A percentile compares a stretch with the other conserved stretches of the same genome.
phyloP scores from a whole-genome alignment of 37 sponge, comb jelly and placozoan genomes.

The Eunapius fragilis region DNA sequence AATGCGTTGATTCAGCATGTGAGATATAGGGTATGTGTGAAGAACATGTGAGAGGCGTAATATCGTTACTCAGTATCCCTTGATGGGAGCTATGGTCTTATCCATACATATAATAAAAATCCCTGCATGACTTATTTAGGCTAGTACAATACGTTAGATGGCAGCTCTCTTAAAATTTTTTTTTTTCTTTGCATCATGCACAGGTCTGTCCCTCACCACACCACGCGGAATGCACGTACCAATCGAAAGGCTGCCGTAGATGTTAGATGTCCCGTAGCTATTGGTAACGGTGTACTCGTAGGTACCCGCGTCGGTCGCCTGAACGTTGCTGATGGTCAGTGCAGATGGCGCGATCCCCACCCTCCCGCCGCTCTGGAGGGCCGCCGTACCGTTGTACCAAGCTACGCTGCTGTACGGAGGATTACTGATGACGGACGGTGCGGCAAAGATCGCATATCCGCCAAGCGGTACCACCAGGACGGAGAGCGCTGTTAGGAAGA shows the following conservation, averaged over 20 bases:
- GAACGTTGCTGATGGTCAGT: constrained; percentile 49
- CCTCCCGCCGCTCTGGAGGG: constrained; percentile 5
- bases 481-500: constrained; percentile 11
- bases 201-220: too few relatives aligned
- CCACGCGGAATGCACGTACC: constrained; percentile 45
- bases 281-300: constrained; percentile 53
- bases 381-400: constrained; percentile 16
- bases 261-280: constrained; percentile 35
- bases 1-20: too few relatives aligned
- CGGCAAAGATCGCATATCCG: constrained; percentile 23
- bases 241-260: constrained; percentile 45
- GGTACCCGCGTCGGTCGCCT: constrained; percentile 45
- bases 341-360: background rate
- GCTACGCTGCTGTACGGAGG: constrained; percentile 47
- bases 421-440: constrained; percentile 40
- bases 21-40: too few relatives aligned
- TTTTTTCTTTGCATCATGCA: too few relatives aligned
- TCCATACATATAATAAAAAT: too few relatives aligned
- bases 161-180: too few relatives aligned
- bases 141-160: too few relatives aligned
- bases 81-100: too few relatives aligned
- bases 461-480: constrained; percentile 17
- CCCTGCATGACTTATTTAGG: too few relatives aligned
- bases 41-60: background rate
- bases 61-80: too few relatives aligned